Conservation (phyloP, 2,113 vertebrate genomes). For the Canis aureus region DNA sequence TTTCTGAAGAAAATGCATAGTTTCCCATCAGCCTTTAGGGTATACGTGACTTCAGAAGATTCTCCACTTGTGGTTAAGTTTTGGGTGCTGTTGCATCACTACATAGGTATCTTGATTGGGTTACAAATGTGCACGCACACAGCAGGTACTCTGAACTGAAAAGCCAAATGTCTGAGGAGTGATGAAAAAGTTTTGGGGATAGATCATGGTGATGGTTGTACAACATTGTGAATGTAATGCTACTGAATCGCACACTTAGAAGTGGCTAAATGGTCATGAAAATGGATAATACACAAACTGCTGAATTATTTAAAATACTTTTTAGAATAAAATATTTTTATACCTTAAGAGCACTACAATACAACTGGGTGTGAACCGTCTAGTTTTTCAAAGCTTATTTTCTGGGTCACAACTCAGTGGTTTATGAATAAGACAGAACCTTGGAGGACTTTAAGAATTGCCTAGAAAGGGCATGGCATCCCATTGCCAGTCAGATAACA, state of each 20-base stretch:
- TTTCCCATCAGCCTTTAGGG: neutral
- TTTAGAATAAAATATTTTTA: neutral
- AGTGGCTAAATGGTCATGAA: neutral
- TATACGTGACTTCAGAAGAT: neutral
- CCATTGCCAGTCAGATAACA: neutral
- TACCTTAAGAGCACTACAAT: too few species aligned
- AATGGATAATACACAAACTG: neutral
- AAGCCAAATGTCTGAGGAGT: neutral
- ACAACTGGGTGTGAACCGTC: neutral
- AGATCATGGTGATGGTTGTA: neutral
- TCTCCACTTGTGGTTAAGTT: neutral
- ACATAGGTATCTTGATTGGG: neutral
- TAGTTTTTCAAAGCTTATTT: neutral
- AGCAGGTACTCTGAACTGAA: neutral
- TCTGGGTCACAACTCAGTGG: neutral
- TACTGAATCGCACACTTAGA: neutral
- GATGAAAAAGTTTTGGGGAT: neutral
- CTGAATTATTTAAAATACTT: neutral
- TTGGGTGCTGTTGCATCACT: neutral
- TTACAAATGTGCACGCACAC: too few species aligned
- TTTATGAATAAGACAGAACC: neutral
- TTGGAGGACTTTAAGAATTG: neutral
- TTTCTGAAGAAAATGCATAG: neutral
- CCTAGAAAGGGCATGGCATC: neutral
- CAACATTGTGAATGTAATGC: neutral